Base-by-base conservation (phyloP, 30 jellyfish, hydroid and myxozoan genomes). In the Hydractinia symbiolongicarpus region DNA sequence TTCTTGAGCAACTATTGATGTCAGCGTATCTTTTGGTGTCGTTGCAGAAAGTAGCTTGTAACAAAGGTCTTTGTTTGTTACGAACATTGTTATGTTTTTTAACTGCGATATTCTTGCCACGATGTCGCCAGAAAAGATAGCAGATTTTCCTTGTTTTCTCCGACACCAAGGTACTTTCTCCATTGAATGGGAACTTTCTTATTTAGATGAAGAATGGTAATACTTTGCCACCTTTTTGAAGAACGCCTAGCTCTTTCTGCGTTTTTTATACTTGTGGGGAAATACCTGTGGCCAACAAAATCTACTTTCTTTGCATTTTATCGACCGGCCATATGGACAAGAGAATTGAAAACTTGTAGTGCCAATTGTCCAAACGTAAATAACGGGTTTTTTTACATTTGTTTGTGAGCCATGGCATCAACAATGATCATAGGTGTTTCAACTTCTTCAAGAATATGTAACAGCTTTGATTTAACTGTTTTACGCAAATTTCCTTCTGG, bases 321-420 rank as follows among this genome's bases (percentile, higher is more conserved):
- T 62, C 73, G 73, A 62, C 9, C 5, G 30, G 8, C 73, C 5
- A 62, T 9, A 62, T 9, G 73, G 8, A 62, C 73, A 9, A 70
- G 7, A 70, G 67, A 17, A 57, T 5, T 17, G 79, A 70, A 70
- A 16, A 70, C 49, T 70, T 70, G 79, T 17, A 13, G 54, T 70
- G 87, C 87, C 77, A 79, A 61, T 54, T 79, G 54, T 4, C 82
- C 87, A 79, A 79, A 79, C 81, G 87, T 79, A 52, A 6, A 14
- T 4, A 80, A 71, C 54, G 76, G 87, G 17, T 44, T 79, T 71
- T 61, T 49, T 54, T 60, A 69, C 16, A 69, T 66, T 61, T 79
- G 87, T 66, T 60, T 55, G 16, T 60, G 50, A 60, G 87, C 87
- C 87, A 79, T 79, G 40, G 82, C 87, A 50, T 79, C 87, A 55